A percentile compares a stretch with the other conserved stretches of the same genome.
These are phyloP conservation scores for Caenorhabditis sp. DNA, from an alignment of 2,888 invertebrate genomes.

Conservation along the genomic window DNA sequence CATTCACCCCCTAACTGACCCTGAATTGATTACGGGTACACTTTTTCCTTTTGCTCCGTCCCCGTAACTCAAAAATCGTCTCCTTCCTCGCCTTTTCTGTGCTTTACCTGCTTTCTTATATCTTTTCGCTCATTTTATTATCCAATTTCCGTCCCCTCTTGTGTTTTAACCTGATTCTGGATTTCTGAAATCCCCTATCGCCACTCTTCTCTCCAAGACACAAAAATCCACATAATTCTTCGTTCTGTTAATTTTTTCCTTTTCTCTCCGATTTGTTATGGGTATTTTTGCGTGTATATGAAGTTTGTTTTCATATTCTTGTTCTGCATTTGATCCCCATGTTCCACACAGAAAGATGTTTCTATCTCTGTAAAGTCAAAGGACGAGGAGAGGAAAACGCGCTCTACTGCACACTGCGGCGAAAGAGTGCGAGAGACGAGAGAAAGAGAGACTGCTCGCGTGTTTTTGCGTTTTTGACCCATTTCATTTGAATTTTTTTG, in stretches of 20 bases:
- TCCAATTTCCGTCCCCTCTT: constrained; percentile 3
- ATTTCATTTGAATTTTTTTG: no score
- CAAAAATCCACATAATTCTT: constrained; percentile 8
- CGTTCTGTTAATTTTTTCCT: background rate
- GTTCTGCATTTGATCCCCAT: background rate
- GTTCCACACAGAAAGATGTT: background rate
- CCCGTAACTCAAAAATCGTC: background rate
- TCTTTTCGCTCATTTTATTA: constrained; percentile 4
- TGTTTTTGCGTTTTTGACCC: no score
- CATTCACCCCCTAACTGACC: constrained; percentile 17
- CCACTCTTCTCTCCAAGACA: constrained; percentile 9
- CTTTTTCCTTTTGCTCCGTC: constrained; percentile 18
- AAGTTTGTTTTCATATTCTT: constrained; percentile 18
- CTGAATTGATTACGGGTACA: constrained; percentile 25
- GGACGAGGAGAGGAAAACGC: background rate
- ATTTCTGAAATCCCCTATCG: constrained; percentile 14
- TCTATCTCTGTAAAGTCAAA: background rate
- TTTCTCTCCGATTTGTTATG: constrained; percentile 31
- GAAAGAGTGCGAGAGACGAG: no score
- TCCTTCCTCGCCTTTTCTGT: background rate
- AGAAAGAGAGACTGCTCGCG: no score
- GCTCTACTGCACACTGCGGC: background rate
- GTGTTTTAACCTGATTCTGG: constrained; percentile 7
- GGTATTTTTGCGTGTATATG: constrained; percentile 58
- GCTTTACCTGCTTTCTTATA: constrained; percentile 12